Evolutionary conservation across 1,140 invertebrate genomes (phyloP).

Genomic region (Ceratina calcarata): DNA sequence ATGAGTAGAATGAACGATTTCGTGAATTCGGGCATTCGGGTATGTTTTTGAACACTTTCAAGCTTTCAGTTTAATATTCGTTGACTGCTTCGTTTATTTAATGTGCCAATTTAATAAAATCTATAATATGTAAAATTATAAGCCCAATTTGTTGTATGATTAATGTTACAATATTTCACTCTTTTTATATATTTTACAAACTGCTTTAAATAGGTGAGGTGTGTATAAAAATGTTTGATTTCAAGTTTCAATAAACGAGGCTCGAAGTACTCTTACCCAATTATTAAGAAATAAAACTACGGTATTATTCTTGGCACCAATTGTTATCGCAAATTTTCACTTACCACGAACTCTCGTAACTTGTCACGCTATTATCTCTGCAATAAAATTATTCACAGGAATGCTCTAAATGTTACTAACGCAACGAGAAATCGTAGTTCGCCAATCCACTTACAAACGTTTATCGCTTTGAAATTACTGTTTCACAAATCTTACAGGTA

Average conservation of each 20-base stretch:
- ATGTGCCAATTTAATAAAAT: too few species aligned
- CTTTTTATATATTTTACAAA: too few species aligned
- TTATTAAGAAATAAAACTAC: neutral
- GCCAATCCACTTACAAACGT: neutral
- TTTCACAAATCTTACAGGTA: neutral
- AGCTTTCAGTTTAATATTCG: too few species aligned
- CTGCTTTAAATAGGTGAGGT: too few species aligned
- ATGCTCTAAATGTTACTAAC: neutral
- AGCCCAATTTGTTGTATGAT: too few species aligned
- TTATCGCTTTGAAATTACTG: neutral
- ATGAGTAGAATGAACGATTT: too few species aligned
- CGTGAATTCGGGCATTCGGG: too few species aligned
- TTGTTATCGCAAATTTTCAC: constrained; percentile 14
- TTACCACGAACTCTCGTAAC: constrained; percentile 11
- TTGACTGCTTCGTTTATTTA: too few species aligned
- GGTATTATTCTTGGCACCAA: neutral
- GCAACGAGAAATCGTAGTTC: neutral
- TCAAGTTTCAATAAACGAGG: neutral
- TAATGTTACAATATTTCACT: too few species aligned
- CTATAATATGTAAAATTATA: too few species aligned
- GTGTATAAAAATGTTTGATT: neutral
- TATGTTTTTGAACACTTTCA: too few species aligned
- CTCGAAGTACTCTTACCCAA: neutral
- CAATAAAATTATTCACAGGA: too few species aligned
- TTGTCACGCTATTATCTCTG: neutral